These are phyloP conservation scores for Zele albiditarsus DNA, from an alignment of 2,888 invertebrate genomes.

Conservation along the genomic window DNA sequence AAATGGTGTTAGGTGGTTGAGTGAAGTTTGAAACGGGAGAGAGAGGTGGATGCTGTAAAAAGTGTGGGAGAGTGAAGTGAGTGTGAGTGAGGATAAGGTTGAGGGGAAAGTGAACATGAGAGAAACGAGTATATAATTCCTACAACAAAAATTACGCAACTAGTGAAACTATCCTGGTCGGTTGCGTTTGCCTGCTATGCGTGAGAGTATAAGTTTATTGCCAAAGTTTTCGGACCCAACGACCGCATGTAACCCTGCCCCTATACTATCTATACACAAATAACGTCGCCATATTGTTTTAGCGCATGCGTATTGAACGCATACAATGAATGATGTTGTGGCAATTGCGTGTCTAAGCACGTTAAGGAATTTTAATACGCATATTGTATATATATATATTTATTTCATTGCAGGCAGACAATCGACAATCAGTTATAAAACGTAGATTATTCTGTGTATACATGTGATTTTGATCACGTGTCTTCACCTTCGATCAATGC, in stretches of 20 bases:
- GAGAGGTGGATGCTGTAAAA: slow-evolving; percentile 36
- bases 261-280: slow-evolving; percentile 29
- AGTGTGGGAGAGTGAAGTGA: slow-evolving; percentile 41
- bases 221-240: slow-evolving; percentile 73
- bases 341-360: no score
- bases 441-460: background rate
- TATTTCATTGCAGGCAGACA: background rate
- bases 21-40: slow-evolving; percentile 6
- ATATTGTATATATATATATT: background rate
- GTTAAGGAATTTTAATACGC: background rate
- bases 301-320: slow-evolving; percentile 16
- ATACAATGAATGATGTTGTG: slow-evolving; percentile 4
- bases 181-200: slow-evolving; percentile 61
- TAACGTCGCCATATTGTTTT: slow-evolving; percentile 1
- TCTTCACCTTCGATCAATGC: slow-evolving; percentile 1
- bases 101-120: slow-evolving; percentile 10
- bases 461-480: background rate
- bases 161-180: slow-evolving; percentile 69
- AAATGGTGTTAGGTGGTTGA: background rate
- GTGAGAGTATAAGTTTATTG: slow-evolving; percentile 71
- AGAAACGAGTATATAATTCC: background rate
- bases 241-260: slow-evolving; percentile 71
- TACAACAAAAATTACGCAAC: slow-evolving; percentile 59
- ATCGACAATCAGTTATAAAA: background rate
- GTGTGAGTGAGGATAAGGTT: slow-evolving; percentile 16